Conservation (phyloP, 1,140 invertebrate species). For the Anthonomus grandis region DNA sequence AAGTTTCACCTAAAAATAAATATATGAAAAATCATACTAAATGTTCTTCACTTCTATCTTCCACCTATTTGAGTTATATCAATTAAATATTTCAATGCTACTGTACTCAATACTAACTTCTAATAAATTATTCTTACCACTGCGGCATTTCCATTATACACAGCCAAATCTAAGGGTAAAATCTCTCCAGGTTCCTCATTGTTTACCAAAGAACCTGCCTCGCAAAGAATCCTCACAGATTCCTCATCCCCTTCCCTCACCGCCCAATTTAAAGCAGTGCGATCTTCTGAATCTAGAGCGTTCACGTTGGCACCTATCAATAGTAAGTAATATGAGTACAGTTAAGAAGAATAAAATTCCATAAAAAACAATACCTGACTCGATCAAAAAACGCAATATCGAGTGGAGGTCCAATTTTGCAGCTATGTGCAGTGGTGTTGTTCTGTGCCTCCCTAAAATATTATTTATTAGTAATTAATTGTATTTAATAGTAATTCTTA, state of each 20-base stretch:
- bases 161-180: conserved; percentile 56
- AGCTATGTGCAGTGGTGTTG: conserved; percentile 88
- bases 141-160: conserved; percentile 42
- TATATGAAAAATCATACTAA: background rate
- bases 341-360: background rate
- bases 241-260: conserved; percentile 50
- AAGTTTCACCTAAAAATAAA: conserved; percentile 25
- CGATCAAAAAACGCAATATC: conserved; percentile 57
- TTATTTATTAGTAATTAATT: background rate
- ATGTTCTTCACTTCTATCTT: no score
- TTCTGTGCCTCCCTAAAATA: conserved; percentile 54
- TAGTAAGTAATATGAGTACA: background rate
- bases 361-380: conserved; percentile 48
- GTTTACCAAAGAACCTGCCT: conserved; percentile 56
- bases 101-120: no score
- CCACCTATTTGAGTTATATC: no score
- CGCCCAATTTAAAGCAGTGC: conserved; percentile 57
- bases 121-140: conserved; percentile 19
- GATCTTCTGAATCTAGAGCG: conserved; percentile 54
- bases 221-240: conserved; percentile 52
- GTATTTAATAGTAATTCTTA: background rate
- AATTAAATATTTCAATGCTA: no score
- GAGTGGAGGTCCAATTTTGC: conserved; percentile 61
- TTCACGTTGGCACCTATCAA: conserved; percentile 54
- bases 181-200: conserved; percentile 55